phyloP scores from a whole-genome alignment of 92 coral and sea anemone genomes.

The Metridium senile region DNA sequence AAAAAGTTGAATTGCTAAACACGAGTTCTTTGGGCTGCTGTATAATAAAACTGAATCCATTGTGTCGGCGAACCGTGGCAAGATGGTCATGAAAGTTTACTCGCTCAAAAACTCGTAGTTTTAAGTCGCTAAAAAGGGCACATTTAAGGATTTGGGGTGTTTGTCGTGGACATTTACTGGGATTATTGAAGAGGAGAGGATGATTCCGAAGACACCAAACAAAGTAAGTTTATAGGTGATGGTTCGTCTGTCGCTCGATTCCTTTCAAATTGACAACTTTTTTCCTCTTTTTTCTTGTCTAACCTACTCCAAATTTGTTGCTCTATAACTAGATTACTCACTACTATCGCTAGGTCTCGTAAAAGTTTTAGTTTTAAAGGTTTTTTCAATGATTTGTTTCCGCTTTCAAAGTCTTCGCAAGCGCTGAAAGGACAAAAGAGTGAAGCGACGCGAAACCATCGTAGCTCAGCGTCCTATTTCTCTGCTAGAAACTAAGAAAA shows the following conservation, averaged over 20 bases:
- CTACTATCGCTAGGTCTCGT: not conserved
- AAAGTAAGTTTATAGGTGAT: slow-evolving; percentile 24
- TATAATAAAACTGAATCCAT: slow-evolving; percentile 38
- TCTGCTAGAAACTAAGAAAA: not conserved
- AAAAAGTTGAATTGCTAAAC: slow-evolving; percentile 97
- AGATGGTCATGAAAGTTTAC: not conserved
- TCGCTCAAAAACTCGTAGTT: not conserved
- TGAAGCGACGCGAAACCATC: slow-evolving; percentile 10
- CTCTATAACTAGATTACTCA: not conserved
- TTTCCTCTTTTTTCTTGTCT: not conserved
- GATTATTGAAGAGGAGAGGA: not conserved
- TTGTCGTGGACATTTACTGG: not conserved
- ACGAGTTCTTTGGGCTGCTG: slow-evolving; percentile 60
- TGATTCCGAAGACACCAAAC: not conserved
- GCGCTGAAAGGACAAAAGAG: slow-evolving; percentile 14
- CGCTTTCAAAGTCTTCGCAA: not conserved
- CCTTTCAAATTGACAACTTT: not conserved
- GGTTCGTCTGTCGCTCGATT: not conserved
- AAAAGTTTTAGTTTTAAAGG: not conserved
- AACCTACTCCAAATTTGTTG: not conserved
- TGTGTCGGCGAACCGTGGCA: slow-evolving; percentile 40
- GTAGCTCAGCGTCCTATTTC: not conserved
- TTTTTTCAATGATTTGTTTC: not conserved
- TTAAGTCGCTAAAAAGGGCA: not conserved
- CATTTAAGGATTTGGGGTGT: not conserved